Evolutionary conservation across 2,888 invertebrate genomes (phyloP), one percentile per base, ranked within the genome.

Genomic region (Pilophorus perplexus): DNA sequence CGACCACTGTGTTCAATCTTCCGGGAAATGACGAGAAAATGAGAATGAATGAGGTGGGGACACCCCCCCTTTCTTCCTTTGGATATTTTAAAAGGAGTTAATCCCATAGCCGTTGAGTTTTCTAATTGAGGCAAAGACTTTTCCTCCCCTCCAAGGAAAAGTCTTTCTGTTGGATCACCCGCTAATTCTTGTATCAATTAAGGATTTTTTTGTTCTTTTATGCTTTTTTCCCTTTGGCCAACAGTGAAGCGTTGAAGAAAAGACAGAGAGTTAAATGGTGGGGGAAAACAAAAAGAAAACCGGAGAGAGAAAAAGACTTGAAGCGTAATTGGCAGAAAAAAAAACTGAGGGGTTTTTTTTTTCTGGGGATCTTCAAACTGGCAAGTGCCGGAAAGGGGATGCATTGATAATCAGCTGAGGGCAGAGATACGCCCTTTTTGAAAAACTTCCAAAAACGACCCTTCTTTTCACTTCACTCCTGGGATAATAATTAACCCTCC

Each of bases 131-230:
- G 59, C 59, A 42, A 65, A 65, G 54, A 40, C 64, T 48, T 62
- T 46, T 20, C 25, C 28, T 2, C 33, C 46, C 22, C 28, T 3
- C 37, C 8, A n/a, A 6, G 16, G 1, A 22, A 25, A 18, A 20
- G 14, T 65, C 64, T 54, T 64, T 69, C 67, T 69, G 69, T 69
- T 64, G 67, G 67, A 69, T 65, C 67, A 67, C 65, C 67, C 69
- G 67, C 69, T 69, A 69, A 69, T 69, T 69, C 69, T 69, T 69
- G 69, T 69, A 69, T 69, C 69, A 67, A 69, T 69, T 69, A 69
- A 65, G 65, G 67, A 40, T 28, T 48, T 44, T 59, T 64, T 64
- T 67, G 14, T 55, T 38, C 38, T 50, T 27, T 27, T 50, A 44
- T 44, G 44, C 44, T 22, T 1, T 27, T 33, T 57, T n/a, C n/a